Conservation (phyloP, 1,140 invertebrate genomes). For the Neodiprion pinetum region DNA sequence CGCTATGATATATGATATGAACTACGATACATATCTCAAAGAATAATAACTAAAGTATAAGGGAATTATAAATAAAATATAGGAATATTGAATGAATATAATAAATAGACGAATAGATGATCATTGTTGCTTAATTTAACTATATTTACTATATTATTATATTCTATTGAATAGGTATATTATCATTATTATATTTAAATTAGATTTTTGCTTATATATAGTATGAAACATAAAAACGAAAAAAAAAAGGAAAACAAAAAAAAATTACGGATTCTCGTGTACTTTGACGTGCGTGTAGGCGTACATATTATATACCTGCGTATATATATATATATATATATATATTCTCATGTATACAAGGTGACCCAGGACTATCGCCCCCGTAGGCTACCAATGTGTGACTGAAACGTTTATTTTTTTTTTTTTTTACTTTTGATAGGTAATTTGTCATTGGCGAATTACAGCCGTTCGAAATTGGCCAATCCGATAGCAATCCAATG, state of each 20-base stretch:
- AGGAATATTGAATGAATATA: conserved; percentile 22
- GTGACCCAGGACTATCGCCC: neutral
- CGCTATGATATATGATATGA: conserved; percentile 15
- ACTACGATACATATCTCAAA: conserved; percentile 64
- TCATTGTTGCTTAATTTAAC: conserved; percentile 62
- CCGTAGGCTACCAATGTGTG: too few species aligned
- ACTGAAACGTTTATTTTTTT: neutral
- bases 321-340: conserved; percentile 10
- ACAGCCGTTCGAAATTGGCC: too few species aligned
- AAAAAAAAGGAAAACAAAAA: conserved; percentile 18
- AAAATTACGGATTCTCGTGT: conserved; percentile 22
- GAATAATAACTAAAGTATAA: conserved; percentile 63
- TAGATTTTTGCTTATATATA: conserved; percentile 14
- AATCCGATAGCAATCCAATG: too few species aligned
- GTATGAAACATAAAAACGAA: conserved; percentile 10
- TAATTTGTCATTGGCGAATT: too few species aligned
- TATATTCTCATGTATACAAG: conserved; percentile 3
- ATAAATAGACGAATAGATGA: conserved; percentile 45
- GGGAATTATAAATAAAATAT: conserved; percentile 45
- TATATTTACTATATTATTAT: conserved; percentile 60
- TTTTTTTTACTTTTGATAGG: neutral
- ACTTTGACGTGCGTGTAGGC: conserved; percentile 37
- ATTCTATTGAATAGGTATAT: conserved; percentile 61
- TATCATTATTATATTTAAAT: conserved; percentile 41
- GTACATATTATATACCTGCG: conserved; percentile 29